Evolutionary conservation across 2,113 vertebrate species (phyloP).

Genomic region (Lipotes vexillifer): DNA sequence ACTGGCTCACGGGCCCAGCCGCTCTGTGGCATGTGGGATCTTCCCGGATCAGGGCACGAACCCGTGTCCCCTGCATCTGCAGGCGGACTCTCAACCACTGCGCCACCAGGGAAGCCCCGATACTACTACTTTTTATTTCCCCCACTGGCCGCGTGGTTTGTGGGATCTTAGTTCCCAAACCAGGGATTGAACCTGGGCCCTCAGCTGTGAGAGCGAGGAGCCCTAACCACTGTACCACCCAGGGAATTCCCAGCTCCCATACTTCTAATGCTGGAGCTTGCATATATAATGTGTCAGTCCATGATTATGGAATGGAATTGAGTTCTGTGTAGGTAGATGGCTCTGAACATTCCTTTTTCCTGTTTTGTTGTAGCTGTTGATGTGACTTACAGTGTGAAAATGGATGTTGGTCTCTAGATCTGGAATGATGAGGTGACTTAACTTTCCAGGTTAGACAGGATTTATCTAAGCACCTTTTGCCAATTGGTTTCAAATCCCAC

Average conservation of each 20-base stretch:
- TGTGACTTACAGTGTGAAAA: not conserved
- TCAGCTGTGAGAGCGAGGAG: not conserved
- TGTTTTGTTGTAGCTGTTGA: not conserved
- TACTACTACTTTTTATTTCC: not conserved
- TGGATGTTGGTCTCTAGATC: not conserved
- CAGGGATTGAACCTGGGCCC: not conserved
- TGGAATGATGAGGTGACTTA: not conserved
- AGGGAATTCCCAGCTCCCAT: not conserved
- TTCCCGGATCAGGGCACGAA: too few species aligned
- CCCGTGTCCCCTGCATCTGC: too few species aligned
- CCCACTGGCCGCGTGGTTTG: not conserved
- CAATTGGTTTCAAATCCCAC: not conserved
- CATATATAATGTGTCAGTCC: not conserved
- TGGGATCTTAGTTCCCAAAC: not conserved
- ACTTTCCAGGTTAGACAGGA: not conserved
- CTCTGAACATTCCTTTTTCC: not conserved
- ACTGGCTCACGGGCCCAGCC: too few species aligned
- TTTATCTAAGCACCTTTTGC: not conserved
- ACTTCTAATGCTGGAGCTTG: not conserved
- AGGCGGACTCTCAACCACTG: too few species aligned
- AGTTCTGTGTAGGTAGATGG: not conserved
- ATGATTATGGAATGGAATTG: not conserved
- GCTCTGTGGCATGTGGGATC: too few species aligned
- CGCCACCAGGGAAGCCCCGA: not conserved
- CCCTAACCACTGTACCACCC: not conserved